Base-by-base conservation (phyloP, 1,140 invertebrate species). In the Drosophila virilis region DNA sequence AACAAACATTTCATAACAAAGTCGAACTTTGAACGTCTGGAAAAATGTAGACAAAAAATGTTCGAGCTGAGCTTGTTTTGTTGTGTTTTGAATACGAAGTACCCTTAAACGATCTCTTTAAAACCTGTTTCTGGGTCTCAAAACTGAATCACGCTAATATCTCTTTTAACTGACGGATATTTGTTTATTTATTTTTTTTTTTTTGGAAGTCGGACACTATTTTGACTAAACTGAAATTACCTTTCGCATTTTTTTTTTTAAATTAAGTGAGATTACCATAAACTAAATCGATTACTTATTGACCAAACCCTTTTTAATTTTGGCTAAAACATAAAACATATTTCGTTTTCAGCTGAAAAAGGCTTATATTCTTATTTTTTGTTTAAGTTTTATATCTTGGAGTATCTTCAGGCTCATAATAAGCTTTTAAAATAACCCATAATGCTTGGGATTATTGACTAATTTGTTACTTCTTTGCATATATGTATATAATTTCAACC, bases 11-110 rank as follows among this genome's bases (percentile, higher is more conserved):
- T 79, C 22, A 28, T 58, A 59, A 74, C 61, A 40, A 46, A 60
- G 12, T 42, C 58, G 81, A 78, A 81, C 82, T 86, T 85, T 85
- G 78, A 81, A 55, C 82, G 82, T 86, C 78, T 81, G 82, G 82
- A 77, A 64, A 69, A 65, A 50, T 38, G 42, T 22, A 46, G 60
- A 65, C 61, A 65, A 58, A 64, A 33, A 62, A 52, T 37, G 35
- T 13, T 28, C 8, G 5, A 38, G 38, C 17, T 10, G 32, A 78
- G 58, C 57, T 48, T 13, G 58, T 48, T 52, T 73, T 51, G 15
- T 3, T 33, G 15, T 59, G 4, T 15, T 33, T 33, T 43, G 22
- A 59, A 46, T 17, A 35, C 57, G 7, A 35, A 37, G 6, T 37
- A 17, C 46, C 46, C 13, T 9, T 54, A 37, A 17, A 9, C 51